Evolutionary conservation across 2,888 invertebrate species (phyloP).

Genomic region (Heliconius cydno): DNA sequence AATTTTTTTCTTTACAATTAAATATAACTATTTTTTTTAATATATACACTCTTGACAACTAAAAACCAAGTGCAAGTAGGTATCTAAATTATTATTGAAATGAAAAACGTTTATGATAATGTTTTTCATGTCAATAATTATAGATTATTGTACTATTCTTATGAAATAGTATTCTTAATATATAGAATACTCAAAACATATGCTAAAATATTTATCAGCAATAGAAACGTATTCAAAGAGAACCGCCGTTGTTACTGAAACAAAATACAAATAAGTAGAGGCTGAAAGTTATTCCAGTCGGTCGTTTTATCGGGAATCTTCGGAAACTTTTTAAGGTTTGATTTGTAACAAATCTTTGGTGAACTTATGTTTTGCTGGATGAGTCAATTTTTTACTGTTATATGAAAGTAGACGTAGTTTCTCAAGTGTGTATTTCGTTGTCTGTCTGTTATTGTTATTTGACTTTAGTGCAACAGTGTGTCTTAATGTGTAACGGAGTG

Average conservation of each 20-base stretch:
- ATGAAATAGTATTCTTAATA: not conserved
- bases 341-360: slow-evolving; percentile 69
- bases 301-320: slow-evolving; percentile 77
- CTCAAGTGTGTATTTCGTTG: no score
- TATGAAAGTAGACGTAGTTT: no score
- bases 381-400: not conserved
- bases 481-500: no score
- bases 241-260: slow-evolving; percentile 60
- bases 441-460: no score
- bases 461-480: not conserved
- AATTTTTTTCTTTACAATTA: not conserved
- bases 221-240: slow-evolving; percentile 50
- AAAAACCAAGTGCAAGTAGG: not conserved
- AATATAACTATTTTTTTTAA: not conserved
- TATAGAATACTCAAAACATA: not conserved
- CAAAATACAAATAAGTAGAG: slow-evolving; percentile 76
- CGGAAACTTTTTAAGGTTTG: slow-evolving; percentile 77
- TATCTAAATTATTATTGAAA: not conserved
- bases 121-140: not conserved
- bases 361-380: slow-evolving; percentile 52
- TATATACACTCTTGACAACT: not conserved
- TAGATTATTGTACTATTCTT: no score
- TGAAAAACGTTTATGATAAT: not conserved
- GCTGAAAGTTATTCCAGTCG: slow-evolving; percentile 67
- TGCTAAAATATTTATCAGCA: slow-evolving; percentile 23